Evolutionary conservation across 92 coral and sea anemone genomes (phyloP).

Genomic region (Metridium senile): DNA sequence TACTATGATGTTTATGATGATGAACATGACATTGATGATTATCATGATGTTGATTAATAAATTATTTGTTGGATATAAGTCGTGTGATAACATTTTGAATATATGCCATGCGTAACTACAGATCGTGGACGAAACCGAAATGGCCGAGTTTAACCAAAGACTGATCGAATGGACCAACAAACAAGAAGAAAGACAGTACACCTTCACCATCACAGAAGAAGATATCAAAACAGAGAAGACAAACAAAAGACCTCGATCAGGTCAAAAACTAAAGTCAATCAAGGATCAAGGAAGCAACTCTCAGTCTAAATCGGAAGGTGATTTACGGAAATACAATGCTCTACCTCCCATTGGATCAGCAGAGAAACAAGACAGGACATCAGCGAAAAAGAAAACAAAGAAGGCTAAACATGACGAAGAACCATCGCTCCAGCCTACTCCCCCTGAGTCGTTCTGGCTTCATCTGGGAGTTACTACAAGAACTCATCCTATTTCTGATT

Average conservation of each 20-base stretch:
- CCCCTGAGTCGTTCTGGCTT: slow-evolving; percentile 89
- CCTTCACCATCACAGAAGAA: slow-evolving; percentile 91
- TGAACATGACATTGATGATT: no score
- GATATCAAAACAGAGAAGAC: slow-evolving; percentile 50
- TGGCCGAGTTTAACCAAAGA: slow-evolving; percentile 81
- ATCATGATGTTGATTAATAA: no score
- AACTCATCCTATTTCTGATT: slow-evolving; percentile 84
- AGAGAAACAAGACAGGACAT: slow-evolving; percentile 36
- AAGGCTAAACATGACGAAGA: slow-evolving; percentile 19
- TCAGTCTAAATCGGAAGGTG: slow-evolving; percentile 85
- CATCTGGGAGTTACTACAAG: slow-evolving; percentile 90
- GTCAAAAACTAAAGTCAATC: slow-evolving; percentile 59
- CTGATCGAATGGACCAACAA: slow-evolving; percentile 83
- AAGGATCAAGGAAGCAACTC: slow-evolving; percentile 32
- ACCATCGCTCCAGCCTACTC: slow-evolving; percentile 63
- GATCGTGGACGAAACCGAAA: slow-evolving; percentile 94
- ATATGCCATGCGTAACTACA: slow-evolving; percentile 6
- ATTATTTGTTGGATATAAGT: no score
- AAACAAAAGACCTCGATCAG: slow-evolving; percentile 68
- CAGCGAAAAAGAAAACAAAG: slow-evolving; percentile 35
- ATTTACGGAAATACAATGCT: slow-evolving; percentile 85
- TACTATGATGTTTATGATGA: no score
- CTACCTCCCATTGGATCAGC: slow-evolving; percentile 87
- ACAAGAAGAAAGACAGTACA: slow-evolving; percentile 87
- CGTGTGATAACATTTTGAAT: no score